These are phyloP conservation scores for Lobophora halterata DNA, from an alignment of 2,888 invertebrate species.

Conservation along the genomic window DNA sequence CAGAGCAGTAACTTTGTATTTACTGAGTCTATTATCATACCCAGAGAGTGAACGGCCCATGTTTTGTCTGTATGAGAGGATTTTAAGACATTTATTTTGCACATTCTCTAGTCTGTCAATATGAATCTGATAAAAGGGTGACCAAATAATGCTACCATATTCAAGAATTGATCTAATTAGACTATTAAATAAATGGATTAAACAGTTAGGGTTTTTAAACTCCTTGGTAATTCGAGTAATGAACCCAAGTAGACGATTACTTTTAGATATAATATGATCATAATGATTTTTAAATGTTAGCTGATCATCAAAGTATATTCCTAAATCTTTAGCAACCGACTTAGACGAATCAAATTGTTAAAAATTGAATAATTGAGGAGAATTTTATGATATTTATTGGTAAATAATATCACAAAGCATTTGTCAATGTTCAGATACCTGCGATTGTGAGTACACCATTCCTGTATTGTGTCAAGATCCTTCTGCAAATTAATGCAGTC, in stretches of 20 bases:
- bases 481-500: slow-evolving; percentile 6
- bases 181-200: not conserved
- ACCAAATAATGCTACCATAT: not conserved
- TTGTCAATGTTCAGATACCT: slow-evolving; percentile 7
- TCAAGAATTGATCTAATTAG: not conserved
- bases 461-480: not conserved
- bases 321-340: slow-evolving; percentile 3
- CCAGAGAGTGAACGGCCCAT: not conserved
- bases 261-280: not conserved
- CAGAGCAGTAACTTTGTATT: not conserved
- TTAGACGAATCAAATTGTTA: not conserved
- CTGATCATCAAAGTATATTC: not conserved
- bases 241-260: not conserved
- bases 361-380: not conserved
- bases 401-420: slow-evolving; percentile 10
- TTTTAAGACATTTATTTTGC: not conserved
- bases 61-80: not conserved
- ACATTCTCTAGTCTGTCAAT: not conserved
- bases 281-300: not conserved
- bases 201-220: not conserved
- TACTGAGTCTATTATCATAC: not conserved
- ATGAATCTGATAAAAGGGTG: no score
- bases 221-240: not conserved
- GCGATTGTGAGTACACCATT: slow-evolving; percentile 5
- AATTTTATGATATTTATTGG: slow-evolving; percentile 7